Evolutionary conservation across 2,888 invertebrate species (phyloP).

Genomic region (Drosophila merina): DNA sequence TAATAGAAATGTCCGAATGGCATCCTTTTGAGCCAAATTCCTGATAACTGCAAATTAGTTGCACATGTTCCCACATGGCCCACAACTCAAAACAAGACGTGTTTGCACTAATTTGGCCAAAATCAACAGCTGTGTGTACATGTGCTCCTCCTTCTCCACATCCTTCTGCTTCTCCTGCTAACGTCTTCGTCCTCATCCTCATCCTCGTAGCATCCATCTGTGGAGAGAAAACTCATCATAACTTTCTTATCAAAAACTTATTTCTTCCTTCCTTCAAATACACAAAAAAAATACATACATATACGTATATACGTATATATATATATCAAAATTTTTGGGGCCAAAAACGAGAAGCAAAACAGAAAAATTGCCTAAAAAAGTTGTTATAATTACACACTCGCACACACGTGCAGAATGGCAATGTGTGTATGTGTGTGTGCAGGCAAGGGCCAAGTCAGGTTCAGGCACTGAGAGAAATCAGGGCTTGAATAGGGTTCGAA

Average conservation of each 20-base stretch:
- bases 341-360: slow-evolving; percentile 37
- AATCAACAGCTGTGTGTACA: slow-evolving; percentile 77
- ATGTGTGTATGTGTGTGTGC: slow-evolving; percentile 29
- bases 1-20: slow-evolving; percentile 21
- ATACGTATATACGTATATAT: neutral
- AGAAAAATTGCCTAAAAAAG: slow-evolving; percentile 71
- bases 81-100: slow-evolving; percentile 69
- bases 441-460: slow-evolving; percentile 45
- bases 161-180: slow-evolving; percentile 16
- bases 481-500: no score
- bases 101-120: slow-evolving; percentile 78
- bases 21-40: slow-evolving; percentile 8
- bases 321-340: slow-evolving; percentile 6
- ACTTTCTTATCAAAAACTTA: slow-evolving; percentile 79
- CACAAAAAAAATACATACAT: neutral
- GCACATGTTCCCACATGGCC: slow-evolving; percentile 68
- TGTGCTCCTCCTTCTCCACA: slow-evolving; percentile 30
- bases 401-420: slow-evolving; percentile 41
- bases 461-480: slow-evolving; percentile 13
- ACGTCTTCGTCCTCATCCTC: neutral
- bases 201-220: slow-evolving; percentile 14
- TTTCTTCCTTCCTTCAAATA: slow-evolving; percentile 48
- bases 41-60: slow-evolving; percentile 73
- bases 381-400: slow-evolving; percentile 71
- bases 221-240: slow-evolving; percentile 74